Percentiles rank a stretch among this genome's conserved stretches.
These are phyloP conservation scores for Limanda limanda DNA, from an alignment of 2,113 vertebrate species.

Conservation along the genomic window DNA sequence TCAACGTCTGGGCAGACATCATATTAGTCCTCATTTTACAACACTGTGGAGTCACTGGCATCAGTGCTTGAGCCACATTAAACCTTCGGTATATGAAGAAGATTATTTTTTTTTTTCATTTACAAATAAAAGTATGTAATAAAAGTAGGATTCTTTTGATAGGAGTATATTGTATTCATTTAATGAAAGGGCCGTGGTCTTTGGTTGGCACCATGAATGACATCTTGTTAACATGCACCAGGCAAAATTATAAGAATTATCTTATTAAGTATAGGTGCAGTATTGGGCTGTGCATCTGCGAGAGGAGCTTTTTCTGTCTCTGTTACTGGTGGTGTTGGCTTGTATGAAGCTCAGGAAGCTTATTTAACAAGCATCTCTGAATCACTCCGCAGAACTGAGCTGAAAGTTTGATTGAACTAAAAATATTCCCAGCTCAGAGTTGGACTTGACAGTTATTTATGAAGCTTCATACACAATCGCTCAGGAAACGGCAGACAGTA, in stretches of 20 bases:
- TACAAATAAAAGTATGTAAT: not conserved
- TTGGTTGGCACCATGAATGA: not conserved
- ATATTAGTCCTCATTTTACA: not conserved
- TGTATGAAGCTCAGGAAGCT: constrained; percentile 5
- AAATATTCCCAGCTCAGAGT: constrained; percentile 45
- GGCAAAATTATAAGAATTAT: not conserved
- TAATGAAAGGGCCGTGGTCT: not conserved
- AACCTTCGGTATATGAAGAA: not conserved
- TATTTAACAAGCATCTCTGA: constrained; percentile 46
- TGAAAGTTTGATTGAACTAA: constrained; percentile 50
- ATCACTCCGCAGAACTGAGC: constrained; percentile 17
- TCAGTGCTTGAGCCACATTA: constrained; percentile 10
- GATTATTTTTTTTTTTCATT: not conserved
- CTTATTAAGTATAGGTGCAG: constrained; percentile 18
- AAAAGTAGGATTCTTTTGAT: not conserved
- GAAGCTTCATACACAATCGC: constrained; percentile 36
- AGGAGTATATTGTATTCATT: not conserved
- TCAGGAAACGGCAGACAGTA: not conserved
- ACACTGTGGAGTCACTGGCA: too few species aligned
- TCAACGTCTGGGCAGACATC: not conserved
- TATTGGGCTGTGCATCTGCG: not conserved
- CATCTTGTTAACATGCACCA: not conserved
- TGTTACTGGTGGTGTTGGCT: constrained; percentile 10
- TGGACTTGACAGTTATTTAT: constrained; percentile 30
- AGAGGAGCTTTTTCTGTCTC: constrained; percentile 4